These are phyloP conservation scores for Piaya cayana DNA, from an alignment of 2,113 vertebrate genomes.

Conservation along the genomic window DNA sequence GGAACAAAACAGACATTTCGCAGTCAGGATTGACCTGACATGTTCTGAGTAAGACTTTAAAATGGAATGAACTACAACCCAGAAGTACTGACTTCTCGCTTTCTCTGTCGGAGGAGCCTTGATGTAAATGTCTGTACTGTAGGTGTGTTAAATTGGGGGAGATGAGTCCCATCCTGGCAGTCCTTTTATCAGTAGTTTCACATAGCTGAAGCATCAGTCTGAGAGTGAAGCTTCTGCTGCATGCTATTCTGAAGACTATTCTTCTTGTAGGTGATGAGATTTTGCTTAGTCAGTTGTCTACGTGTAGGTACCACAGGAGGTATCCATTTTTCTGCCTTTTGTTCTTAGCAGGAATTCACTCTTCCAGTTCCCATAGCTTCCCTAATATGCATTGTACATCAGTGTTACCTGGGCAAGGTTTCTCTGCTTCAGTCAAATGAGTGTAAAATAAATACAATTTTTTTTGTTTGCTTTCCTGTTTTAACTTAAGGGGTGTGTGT, in stretches of 20 bases:
- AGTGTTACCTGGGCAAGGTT: not conserved
- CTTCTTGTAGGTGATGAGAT: not conserved
- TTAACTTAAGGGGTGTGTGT: not conserved
- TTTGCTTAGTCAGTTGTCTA: accelerated
- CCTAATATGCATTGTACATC: accelerated
- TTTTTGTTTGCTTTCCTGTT: not conserved
- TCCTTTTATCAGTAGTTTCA: not conserved
- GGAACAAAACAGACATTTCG: not conserved
- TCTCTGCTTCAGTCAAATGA: not conserved
- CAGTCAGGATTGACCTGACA: not conserved
- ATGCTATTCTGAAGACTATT: not conserved
- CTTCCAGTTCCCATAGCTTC: not conserved
- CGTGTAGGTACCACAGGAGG: not conserved
- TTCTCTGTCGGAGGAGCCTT: not conserved
- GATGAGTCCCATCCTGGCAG: not conserved
- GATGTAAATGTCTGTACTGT: not conserved
- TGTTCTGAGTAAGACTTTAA: not conserved
- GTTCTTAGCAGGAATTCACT: not conserved
- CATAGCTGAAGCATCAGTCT: not conserved
- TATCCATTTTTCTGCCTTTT: not conserved
- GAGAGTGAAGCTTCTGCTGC: not conserved
- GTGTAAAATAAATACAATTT: not conserved
- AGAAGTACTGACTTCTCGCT: not conserved
- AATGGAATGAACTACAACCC: not conserved
- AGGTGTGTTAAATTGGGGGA: not conserved